These are phyloP conservation scores for Scelioninae gen. 1 DNA, from an alignment of 2,888 invertebrate species.

Conservation along the genomic window DNA sequence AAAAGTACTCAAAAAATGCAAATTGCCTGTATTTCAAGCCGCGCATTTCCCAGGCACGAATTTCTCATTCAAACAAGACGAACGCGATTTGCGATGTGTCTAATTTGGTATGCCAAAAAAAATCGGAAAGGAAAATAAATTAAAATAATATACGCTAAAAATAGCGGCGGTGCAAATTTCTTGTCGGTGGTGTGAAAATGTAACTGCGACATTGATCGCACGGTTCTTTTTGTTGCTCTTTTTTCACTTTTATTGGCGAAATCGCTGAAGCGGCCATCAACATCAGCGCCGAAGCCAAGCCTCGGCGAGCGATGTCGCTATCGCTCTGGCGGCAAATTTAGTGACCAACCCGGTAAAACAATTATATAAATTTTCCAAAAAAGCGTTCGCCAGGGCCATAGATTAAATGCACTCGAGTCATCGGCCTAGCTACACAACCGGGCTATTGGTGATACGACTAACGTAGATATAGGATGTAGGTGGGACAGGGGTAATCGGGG, in stretches of 20 bases:
- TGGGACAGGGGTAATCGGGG: conserved; percentile 69
- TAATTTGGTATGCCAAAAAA: too few species aligned
- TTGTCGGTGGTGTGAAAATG: conserved; percentile 28
- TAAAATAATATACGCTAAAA: not conserved
- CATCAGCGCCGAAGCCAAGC: conserved; percentile 75
- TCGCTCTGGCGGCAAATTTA: conserved; percentile 80
- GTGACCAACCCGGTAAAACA: conserved; percentile 82
- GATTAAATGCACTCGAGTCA: conserved; percentile 80
- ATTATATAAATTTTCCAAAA: conserved; percentile 83
- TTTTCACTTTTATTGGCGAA: conserved; percentile 56
- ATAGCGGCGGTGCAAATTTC: conserved; percentile 2
- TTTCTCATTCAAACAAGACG: conserved; percentile 21
- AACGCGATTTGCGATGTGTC: not conserved
- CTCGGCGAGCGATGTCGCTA: conserved; percentile 72
- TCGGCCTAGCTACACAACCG: conserved; percentile 43
- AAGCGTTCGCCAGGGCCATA: conserved; percentile 79
- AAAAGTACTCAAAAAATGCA: conserved; percentile 67
- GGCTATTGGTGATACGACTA: conserved; percentile 67
- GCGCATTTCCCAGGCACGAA: conserved; percentile 18
- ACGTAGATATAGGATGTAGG: conserved; percentile 56
- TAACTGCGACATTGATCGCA: conserved; percentile 44
- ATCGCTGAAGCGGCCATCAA: conserved; percentile 75
- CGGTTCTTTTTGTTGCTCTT: conserved; percentile 40
- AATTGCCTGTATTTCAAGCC: conserved; percentile 47
- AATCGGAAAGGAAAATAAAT: too few species aligned